Base-by-base conservation (phyloP, 2,888 invertebrate genomes). In the Cheilosia vulpina region DNA sequence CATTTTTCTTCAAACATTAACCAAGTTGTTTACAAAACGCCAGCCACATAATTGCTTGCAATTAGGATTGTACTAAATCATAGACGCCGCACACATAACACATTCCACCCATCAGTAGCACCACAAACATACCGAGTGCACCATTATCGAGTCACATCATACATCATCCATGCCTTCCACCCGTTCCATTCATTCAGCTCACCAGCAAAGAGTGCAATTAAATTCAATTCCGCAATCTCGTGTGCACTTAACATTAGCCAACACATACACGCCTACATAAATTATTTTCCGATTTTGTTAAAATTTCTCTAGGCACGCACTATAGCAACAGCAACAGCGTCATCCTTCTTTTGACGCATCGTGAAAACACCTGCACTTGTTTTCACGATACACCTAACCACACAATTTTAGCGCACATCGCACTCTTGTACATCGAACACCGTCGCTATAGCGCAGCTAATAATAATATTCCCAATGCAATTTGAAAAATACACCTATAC, bases 301-400 rank as follows among this genome's bases (percentile, higher is more conserved):
- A 83, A 83, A 79, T 73, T 78, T 83, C 78, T 68, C 68, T 63
- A 62, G 52, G 38, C 82, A 83, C 82, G 82, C 82, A 83, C 68
- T 17, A 24, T 27, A 21, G 9, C 5, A 58, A 57, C 15, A 24
- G n/a, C 52, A 13, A n/a, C 52, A 1, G 15, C 34, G 15, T 15
- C 38, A 11, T 41, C 24, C 52, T 65, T 13, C 45, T 58, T 45
- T 60, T 45, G 52, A 66, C 66, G 73, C 62, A 69, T 52, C 63
- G 31, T 82, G 1, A 21, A 21, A 21, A 21, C 21, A 21, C 21
- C 21, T 21, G 66, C 77, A 76, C 69, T 76, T 76, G 76, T 69
- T 76, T 81, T 69, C 52, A 50, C 31, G 47, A 38, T 50, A 47
- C n/a, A n/a, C n/a, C 69, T 47, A 45, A 60, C 62, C 72, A 31